Percentiles rank a stretch among this genome's conserved stretches.
phyloP scores from a whole-genome alignment of 2,888 invertebrate species.

The Lathronympha strigana region DNA sequence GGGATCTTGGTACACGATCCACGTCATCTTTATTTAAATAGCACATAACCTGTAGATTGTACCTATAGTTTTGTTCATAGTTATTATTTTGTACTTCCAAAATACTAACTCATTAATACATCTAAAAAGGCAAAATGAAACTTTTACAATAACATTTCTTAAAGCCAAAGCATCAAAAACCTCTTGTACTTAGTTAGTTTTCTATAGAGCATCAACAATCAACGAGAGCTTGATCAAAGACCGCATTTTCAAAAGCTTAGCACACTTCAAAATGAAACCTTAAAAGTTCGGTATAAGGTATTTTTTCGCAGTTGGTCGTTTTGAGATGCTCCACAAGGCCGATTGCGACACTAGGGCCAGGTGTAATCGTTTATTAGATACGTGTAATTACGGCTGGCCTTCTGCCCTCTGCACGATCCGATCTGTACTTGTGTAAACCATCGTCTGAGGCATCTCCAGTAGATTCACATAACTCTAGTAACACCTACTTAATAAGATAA shows the following conservation, averaged over 20 bases:
- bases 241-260: background rate
- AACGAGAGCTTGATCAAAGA: background rate
- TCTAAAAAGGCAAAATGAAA: no score
- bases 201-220: background rate
- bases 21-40: no score
- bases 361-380: slow-evolving; percentile 26
- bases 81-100: no score
- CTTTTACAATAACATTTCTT: no score
- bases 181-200: background rate
- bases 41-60: no score
- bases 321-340: slow-evolving; percentile 7
- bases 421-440: background rate
- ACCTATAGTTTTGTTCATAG: no score
- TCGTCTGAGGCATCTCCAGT: slow-evolving; percentile 4
- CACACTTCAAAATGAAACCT: background rate
- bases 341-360: slow-evolving; percentile 25
- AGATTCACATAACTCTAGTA: background rate
- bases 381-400: slow-evolving; percentile 18
- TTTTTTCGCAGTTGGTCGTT: background rate
- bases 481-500: background rate
- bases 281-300: background rate
- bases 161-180: background rate
- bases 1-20: no score
- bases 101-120: no score
- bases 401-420: slow-evolving; percentile 27